Conservation (phyloP, 2,797 vertebrate species). For the Crenuchus spilurus region DNA sequence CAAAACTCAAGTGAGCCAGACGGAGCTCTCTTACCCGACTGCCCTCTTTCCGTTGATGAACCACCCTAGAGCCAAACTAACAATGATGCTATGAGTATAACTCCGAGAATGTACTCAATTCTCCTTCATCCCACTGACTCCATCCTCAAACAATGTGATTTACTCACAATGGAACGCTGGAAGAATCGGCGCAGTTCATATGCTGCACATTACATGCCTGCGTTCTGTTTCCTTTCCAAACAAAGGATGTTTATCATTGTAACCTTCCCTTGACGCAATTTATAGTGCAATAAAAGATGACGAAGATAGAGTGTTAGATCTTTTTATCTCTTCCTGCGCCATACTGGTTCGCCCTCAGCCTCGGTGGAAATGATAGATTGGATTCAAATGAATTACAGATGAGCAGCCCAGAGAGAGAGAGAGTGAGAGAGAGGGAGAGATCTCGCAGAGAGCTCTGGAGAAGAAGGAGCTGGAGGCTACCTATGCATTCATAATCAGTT, state of each 20-base stretch:
- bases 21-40: conserved; percentile 30
- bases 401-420: conserved; percentile 12
- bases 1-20: conserved; percentile 28
- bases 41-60: conserved; percentile 69
- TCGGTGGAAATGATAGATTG: conserved; percentile 40
- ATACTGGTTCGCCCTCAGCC: conserved; percentile 1
- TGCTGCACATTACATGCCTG: conserved; percentile 24
- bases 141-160: conserved; percentile 49
- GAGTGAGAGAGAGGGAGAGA: conserved; percentile 34
- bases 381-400: conserved; percentile 52
- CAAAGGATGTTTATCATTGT: conserved; percentile 61
- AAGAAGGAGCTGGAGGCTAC: conserved; percentile 50
- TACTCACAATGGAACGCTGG: conserved; percentile 25
- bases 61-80: conserved; percentile 65
- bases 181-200: conserved; percentile 16
- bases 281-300: conserved; percentile 30
- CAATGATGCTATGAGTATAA: conserved; percentile 58
- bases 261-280: conserved; percentile 43
- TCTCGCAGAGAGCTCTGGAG: conserved; percentile 56
- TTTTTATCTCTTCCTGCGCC: conserved; percentile 27
- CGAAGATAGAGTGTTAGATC: conserved; percentile 31
- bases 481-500: conserved; percentile 68
- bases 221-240: conserved; percentile 53
- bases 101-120: conserved; percentile 26
- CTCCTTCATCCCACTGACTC: conserved; percentile 32